Evolutionary conservation across 2,113 vertebrate species (phyloP), one percentile per base, ranked within the genome.

Genomic region (Etheostoma cragini): DNA sequence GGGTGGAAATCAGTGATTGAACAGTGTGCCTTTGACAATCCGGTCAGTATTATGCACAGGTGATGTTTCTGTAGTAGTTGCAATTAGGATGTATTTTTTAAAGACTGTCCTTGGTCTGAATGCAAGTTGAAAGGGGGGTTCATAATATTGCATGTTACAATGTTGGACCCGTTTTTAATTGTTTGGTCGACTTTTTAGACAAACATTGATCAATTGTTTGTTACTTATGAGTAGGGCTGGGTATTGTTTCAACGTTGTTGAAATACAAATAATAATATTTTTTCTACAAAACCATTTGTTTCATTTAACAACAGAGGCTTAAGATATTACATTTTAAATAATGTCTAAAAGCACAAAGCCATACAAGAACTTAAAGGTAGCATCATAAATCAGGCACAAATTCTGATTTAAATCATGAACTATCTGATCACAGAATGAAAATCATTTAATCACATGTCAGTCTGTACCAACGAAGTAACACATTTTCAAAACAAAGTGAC

Each of bases 1-100:
- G 77, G 65, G 69, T 58, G 73, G 24, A 81, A 87, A 80, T 78
- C 17, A 47, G 35, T 49, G 30, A 79, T 80, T 78, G 42, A 60
- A 11, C 52, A 30, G 22, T n/a, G 3, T 22, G 42, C 50, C 38
- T 5, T 42, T 57, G 16, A 64, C 64, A 30, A 12, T 22, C 24
- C 49, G n/a, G 58, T 76, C 52, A 35, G 0, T 52, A 19, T 53
- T 78, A 47, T 62, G 64, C 19, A 24, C 60, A 50, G 66, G 24
- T 46, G 11, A 56, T 54, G 47, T 53, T 42, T 49, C 19, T 65
- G 35, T 49, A 14, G 14, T 15, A 42, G 3, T 21, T 24, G 45
- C 21, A 35, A 35, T 53, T 12, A 56, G 14, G 21, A 15, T 26
- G 4, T 47, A 67, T 17, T 61, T 75, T 21, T 68, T 17, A 26